Conservation (phyloP, 2,888 invertebrate species). For the Tetrapedia diversipes region DNA sequence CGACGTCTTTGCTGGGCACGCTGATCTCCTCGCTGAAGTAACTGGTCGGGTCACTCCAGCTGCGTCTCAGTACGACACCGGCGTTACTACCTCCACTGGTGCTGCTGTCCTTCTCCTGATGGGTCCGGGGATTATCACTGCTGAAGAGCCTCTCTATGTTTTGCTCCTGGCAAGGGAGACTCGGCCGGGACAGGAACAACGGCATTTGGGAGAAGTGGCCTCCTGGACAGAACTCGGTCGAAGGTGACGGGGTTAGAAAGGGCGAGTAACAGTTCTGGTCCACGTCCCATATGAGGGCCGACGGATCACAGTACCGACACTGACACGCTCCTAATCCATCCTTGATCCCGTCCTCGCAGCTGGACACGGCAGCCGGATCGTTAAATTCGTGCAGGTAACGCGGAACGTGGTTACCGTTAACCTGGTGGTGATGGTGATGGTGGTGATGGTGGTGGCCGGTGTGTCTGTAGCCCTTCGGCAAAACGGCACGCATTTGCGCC, state of each 20-base stretch:
- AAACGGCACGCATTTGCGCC: constrained; percentile 62
- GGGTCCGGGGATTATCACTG: constrained; percentile 82
- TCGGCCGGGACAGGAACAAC: constrained; percentile 61
- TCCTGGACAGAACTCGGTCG: constrained; percentile 50
- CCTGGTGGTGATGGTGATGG: constrained; percentile 18
- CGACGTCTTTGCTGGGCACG: constrained; percentile 81
- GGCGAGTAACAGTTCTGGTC: constrained; percentile 86
- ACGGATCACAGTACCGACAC: constrained; percentile 90
- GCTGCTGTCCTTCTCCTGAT: constrained; percentile 54
- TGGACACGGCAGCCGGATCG: constrained; percentile 33
- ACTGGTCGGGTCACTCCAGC: constrained; percentile 87
- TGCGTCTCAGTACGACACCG: constrained; percentile 83
- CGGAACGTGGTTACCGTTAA: constrained; percentile 56
- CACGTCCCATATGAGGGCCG: constrained; percentile 90
- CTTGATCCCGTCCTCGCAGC: constrained; percentile 71
- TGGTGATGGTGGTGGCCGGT: constrained; percentile 51
- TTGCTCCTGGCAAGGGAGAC: constrained; percentile 68
- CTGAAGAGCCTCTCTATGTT: constrained; percentile 74
- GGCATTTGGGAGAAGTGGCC: constrained; percentile 62
- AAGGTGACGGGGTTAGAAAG: constrained; percentile 83
- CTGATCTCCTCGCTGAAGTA: constrained; percentile 79
- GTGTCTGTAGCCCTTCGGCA: constrained; percentile 57
- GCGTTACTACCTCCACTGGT: too few species aligned
- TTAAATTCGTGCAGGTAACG: constrained; percentile 65
- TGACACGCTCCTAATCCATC: constrained; percentile 84